A percentile compares a stretch with the other conserved stretches of the same genome.
These are phyloP conservation scores for Nemotelus pantherinus DNA, from an alignment of 2,888 invertebrate genomes.

Conservation along the genomic window DNA sequence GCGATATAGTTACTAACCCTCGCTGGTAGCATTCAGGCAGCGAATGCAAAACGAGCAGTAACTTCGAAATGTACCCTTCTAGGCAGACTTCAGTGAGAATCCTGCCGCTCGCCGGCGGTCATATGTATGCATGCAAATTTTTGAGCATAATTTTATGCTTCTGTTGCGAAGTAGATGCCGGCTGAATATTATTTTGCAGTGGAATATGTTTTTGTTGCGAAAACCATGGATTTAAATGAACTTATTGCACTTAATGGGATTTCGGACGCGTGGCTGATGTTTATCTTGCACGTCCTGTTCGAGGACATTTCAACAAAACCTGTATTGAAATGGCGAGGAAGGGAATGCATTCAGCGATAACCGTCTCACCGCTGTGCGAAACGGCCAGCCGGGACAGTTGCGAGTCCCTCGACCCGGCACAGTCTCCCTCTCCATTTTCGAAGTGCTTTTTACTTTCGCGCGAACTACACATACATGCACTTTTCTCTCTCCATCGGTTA, in stretches of 20 bases:
- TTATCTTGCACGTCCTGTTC: slow-evolving; percentile 43
- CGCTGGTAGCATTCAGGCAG: neutral
- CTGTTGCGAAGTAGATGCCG: slow-evolving; percentile 5
- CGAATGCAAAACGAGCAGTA: slow-evolving; percentile 12
- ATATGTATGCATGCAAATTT: slow-evolving; percentile 21
- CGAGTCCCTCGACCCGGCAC: neutral
- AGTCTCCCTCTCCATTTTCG: too few species aligned
- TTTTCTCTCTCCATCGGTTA: too few species aligned
- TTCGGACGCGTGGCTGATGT: slow-evolving; percentile 50
- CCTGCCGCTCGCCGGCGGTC: neutral
- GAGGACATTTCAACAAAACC: slow-evolving; percentile 17
- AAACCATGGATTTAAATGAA: slow-evolving; percentile 49
- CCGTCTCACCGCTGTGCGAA: neutral
- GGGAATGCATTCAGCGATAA: neutral
- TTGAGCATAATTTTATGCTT: slow-evolving; percentile 41
- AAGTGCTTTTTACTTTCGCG: too few species aligned
- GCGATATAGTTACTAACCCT: slow-evolving; percentile 26
- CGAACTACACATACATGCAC: too few species aligned
- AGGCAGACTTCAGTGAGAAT: neutral
- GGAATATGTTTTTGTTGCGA: slow-evolving; percentile 43
- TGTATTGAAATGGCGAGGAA: neutral
- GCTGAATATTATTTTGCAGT: slow-evolving; percentile 40
- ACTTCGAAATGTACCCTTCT: slow-evolving; percentile 1
- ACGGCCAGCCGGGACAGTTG: neutral
- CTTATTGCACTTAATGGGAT: slow-evolving; percentile 51